phyloP scores from a whole-genome alignment of 2,888 invertebrate species.

The Nematopogon swammerdamellus region DNA sequence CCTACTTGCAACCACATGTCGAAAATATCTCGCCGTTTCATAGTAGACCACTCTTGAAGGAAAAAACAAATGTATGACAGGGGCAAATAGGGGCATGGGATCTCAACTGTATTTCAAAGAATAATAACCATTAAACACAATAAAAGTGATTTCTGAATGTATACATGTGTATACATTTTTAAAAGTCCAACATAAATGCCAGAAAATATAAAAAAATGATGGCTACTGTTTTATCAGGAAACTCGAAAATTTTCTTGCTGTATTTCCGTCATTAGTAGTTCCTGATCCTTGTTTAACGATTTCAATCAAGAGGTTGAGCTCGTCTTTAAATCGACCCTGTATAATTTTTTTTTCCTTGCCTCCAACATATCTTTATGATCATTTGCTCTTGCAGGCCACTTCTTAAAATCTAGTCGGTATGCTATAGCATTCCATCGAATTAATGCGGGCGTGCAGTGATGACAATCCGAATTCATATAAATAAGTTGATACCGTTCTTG shows the following conservation, averaged over 20 bases:
- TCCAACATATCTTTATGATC: background rate
- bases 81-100: too few relatives aligned
- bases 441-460: conserved; percentile 7
- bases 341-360: conserved; percentile 4
- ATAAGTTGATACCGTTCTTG: conserved; percentile 1
- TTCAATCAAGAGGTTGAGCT: conserved; percentile 8
- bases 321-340: conserved; percentile 5
- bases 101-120: too few relatives aligned
- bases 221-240: conserved; percentile 11
- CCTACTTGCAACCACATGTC: too few relatives aligned
- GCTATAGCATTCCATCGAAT: conserved; percentile 10
- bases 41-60: too few relatives aligned
- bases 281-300: conserved; percentile 9
- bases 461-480: conserved; percentile 6
- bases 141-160: background rate
- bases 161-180: background rate
- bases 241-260: conserved; percentile 9
- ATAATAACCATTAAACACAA: background rate
- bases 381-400: conserved; percentile 5
- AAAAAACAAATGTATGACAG: too few relatives aligned
- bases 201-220: conserved; percentile 1
- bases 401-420: conserved; percentile 7
- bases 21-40: too few relatives aligned
- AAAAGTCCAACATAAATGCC: background rate
- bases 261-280: conserved; percentile 8